Evolutionary conservation across 1,140 invertebrate genomes (phyloP).

Genomic region (Medauroidea extradentata): DNA sequence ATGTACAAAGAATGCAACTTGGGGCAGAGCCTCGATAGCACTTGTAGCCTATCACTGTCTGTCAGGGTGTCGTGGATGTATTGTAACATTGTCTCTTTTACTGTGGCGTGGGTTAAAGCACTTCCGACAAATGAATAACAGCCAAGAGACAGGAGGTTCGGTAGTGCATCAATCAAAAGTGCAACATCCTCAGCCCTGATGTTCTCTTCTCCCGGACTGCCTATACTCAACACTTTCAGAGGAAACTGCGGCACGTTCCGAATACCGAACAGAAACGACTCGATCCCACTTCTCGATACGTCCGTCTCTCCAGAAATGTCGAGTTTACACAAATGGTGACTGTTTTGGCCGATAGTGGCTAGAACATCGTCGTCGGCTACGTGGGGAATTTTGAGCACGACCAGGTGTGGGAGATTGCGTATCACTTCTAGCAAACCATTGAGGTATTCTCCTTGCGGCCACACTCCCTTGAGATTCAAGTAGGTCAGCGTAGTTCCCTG

Average conservation of each 20-base stretch:
- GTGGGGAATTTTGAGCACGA: conserved; percentile 57
- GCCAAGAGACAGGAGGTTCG: conserved; percentile 54
- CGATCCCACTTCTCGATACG: conserved; percentile 55
- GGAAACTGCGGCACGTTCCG: conserved; percentile 40
- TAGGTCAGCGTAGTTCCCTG: conserved; percentile 55
- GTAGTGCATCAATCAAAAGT: conserved; percentile 52
- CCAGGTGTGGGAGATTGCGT: conserved; percentile 49
- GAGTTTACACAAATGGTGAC: conserved; percentile 51
- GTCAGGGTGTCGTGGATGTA: conserved; percentile 58
- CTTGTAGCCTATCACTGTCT: conserved; percentile 48
- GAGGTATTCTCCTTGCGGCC: conserved; percentile 57
- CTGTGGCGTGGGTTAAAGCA: conserved; percentile 42
- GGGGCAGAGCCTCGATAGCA: conserved; percentile 54
- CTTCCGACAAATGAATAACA: conserved; percentile 60
- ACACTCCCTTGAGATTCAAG: conserved; percentile 61
- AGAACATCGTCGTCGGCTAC: conserved; percentile 63
- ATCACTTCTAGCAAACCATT: conserved; percentile 55
- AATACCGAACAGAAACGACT: conserved; percentile 47
- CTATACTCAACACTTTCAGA: conserved; percentile 56
- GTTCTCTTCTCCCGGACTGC: conserved; percentile 59
- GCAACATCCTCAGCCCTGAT: conserved; percentile 46
- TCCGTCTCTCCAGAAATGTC: conserved; percentile 62
- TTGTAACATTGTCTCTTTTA: conserved; percentile 46
- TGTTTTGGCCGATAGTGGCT: conserved; percentile 51
- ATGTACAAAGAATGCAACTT: conserved; percentile 55